These are phyloP conservation scores for Heliconius ismenius DNA, from an alignment of 2,888 invertebrate species.

Conservation along the genomic window DNA sequence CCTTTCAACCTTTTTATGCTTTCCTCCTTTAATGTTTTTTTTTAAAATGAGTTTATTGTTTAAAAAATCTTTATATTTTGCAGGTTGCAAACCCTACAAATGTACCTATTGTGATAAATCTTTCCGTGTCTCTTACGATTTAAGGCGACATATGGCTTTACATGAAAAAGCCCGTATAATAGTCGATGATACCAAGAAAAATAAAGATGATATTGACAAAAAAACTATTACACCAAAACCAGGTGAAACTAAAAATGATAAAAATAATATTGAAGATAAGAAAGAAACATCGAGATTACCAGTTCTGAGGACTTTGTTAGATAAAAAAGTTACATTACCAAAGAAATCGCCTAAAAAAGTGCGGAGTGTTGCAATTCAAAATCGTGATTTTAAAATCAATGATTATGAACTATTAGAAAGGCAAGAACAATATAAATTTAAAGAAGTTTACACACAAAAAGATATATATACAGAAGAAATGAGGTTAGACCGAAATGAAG, in stretches of 20 bases:
- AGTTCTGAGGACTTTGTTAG: conserved; percentile 45
- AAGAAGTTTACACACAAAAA: conserved; percentile 54
- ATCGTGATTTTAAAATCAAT: conserved; percentile 55
- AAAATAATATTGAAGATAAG: conserved; percentile 42
- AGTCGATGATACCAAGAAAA: conserved; percentile 69
- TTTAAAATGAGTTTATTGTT: background rate
- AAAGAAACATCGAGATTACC: conserved; percentile 38
- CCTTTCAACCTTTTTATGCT: background rate
- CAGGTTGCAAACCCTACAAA: conserved; percentile 89
- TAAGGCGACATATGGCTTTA: conserved; percentile 89
- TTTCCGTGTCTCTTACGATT: conserved; percentile 91
- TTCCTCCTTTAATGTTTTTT: background rate
- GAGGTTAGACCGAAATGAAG: conserved; percentile 46
- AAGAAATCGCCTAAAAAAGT: conserved; percentile 55
- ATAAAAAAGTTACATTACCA: conserved; percentile 49
- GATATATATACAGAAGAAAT: conserved; percentile 46
- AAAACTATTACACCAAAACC: conserved; percentile 27
- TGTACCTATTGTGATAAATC: conserved; percentile 89
- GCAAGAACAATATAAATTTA: conserved; percentile 57
- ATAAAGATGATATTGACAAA: conserved; percentile 77
- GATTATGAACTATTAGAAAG: conserved; percentile 55
- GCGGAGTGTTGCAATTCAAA: conserved; percentile 65
- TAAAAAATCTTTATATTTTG: background rate
- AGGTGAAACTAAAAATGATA: conserved; percentile 40
- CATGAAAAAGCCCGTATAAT: conserved; percentile 78